Conservation (phyloP, 1,140 invertebrate species). For the Antheraea pernyi region DNA sequence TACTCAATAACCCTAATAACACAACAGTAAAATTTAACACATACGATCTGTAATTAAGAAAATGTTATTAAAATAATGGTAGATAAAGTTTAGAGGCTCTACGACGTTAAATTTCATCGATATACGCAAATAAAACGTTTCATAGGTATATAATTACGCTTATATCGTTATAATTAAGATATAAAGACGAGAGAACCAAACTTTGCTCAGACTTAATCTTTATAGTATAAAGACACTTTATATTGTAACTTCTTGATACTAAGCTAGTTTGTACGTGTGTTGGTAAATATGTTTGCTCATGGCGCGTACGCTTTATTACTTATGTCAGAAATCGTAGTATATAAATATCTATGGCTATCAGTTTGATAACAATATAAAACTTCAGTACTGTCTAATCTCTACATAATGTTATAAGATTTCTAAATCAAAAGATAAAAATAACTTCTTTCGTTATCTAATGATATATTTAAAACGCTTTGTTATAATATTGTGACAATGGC, state of each 20-base stretch:
- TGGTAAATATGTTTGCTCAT: too few relatives aligned
- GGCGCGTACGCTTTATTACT: neutral
- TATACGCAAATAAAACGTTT: neutral
- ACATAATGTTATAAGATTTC: too few relatives aligned
- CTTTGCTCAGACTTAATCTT: slow-evolving; percentile 20
- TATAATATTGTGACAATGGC: too few relatives aligned
- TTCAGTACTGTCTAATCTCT: too few relatives aligned
- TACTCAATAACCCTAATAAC: too few relatives aligned
- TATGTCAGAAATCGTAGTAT: neutral
- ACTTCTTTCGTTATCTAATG: neutral
- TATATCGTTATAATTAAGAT: neutral
- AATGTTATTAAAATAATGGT: neutral
- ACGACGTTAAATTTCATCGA: neutral
- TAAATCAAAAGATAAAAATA: neutral
- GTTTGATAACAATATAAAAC: too few relatives aligned
- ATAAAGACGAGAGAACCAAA: slow-evolving; percentile 24
- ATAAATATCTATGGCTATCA: neutral
- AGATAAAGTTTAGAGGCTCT: neutral
- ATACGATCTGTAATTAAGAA: neutral
- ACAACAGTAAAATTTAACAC: too few relatives aligned
- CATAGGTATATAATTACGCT: neutral
- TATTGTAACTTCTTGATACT: slow-evolving; percentile 19
- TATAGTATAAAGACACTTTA: slow-evolving; percentile 15
- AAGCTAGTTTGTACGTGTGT: slow-evolving; percentile 6
- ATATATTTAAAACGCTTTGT: too few relatives aligned